Evolutionary conservation across 2,888 invertebrate species (phyloP), one percentile per base, ranked within the genome.

Genomic region (Dryomyza anilis): DNA sequence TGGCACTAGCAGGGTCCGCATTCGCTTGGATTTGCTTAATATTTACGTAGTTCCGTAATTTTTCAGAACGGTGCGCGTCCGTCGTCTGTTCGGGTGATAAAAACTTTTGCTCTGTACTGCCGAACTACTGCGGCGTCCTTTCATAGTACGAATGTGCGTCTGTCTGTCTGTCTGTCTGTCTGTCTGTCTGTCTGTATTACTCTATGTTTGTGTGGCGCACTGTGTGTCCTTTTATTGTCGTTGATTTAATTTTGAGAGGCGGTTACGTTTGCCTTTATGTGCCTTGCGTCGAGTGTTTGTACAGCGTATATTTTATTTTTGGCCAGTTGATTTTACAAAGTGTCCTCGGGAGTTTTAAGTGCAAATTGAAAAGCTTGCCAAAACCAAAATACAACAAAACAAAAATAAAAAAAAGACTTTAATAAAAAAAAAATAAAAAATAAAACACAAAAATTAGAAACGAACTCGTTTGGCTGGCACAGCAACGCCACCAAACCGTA

Each of bases 171-270:
- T 59, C 58, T 60, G 65, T 67, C 65, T 68, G 69, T n/a, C n/a
- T n/a, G n/a, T n/a, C n/a, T n/a, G n/a, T n/a, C n/a, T n/a, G n/a
- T n/a, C n/a, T n/a, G n/a, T n/a, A n/a, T n/a, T n/a, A n/a, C n/a
- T n/a, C n/a, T n/a, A n/a, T n/a, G n/a, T n/a, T n/a, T n/a, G n/a
- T n/a, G n/a, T n/a, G n/a, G n/a, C n/a, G n/a, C n/a, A n/a, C n/a
- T n/a, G n/a, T n/a, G n/a, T n/a, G n/a, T n/a, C n/a, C n/a, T n/a
- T n/a, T n/a, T n/a, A 71, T 69, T 76, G 74, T 71, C 72, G 76
- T 76, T 77, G 76, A 79, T 77, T 79, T 77, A 78, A 76, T 78
- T 79, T 78, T 71, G 75, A 76, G 74, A 76, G 78, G 76, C 72
- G 73, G 71, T 65, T 33, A n/a, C n/a, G n/a, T n/a, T n/a, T n/a